phyloP scores from a whole-genome alignment of 30 jellyfish, hydroid and myxozoan species.

The Pseudorhiza aurosa region DNA sequence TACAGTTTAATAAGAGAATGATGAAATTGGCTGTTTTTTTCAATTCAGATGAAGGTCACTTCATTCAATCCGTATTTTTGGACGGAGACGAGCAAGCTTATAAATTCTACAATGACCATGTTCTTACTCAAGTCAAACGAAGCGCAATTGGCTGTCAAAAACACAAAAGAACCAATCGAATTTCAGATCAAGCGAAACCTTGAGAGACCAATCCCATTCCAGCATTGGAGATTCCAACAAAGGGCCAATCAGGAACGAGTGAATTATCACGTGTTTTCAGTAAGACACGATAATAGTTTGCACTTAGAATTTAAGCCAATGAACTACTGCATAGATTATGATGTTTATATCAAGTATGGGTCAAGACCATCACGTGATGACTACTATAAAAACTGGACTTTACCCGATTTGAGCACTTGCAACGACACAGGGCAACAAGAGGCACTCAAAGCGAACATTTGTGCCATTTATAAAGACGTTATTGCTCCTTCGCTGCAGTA shows the following conservation, averaged over 20 bases:
- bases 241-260: constrained; percentile 35
- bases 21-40: too few species aligned
- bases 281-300: constrained; percentile 30
- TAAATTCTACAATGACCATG: constrained; percentile 51
- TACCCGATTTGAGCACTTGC: constrained; percentile 68
- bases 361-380: constrained; percentile 55
- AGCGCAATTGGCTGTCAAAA: constrained; percentile 6
- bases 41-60: constrained; percentile 42
- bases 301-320: constrained; percentile 38
- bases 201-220: constrained; percentile 26
- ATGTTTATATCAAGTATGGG: constrained; percentile 28
- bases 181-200: constrained; percentile 21
- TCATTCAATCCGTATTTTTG: constrained; percentile 57
- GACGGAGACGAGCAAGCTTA: constrained; percentile 30
- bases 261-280: constrained; percentile 18
- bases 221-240: constrained; percentile 48
- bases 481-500: constrained; percentile 1
- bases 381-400: constrained; percentile 45
- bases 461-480: constrained; percentile 23
- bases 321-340: constrained; percentile 41
- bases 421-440: constrained; percentile 28
- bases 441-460: constrained; percentile 26
- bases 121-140: constrained; percentile 38
- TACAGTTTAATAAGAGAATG: too few species aligned
- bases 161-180: constrained; percentile 47